Conservation (phyloP, 2,113 vertebrate genomes). For the Parotia lawesii region DNA sequence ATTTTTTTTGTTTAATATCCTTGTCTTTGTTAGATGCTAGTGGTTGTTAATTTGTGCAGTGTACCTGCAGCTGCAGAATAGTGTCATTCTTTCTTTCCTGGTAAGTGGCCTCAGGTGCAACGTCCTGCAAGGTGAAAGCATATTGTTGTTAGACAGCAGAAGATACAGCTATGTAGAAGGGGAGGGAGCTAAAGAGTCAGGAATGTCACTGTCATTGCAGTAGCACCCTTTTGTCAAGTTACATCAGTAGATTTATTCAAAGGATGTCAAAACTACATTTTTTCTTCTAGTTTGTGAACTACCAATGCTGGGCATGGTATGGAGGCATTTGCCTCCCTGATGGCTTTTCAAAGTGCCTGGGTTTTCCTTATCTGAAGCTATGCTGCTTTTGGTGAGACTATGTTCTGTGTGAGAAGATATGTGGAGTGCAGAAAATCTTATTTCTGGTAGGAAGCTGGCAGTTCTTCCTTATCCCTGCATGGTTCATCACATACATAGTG, state of each 20-base stretch:
- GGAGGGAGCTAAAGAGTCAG: neutral
- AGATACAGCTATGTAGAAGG: neutral
- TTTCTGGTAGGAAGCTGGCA: neutral
- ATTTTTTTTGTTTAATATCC: neutral
- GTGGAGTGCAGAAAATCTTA: neutral
- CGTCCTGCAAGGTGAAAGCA: constrained; percentile 5
- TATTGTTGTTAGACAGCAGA: neutral
- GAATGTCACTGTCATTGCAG: neutral
- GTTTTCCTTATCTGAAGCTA: neutral
- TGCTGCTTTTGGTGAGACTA: neutral
- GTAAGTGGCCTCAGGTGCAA: neutral
- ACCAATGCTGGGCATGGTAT: neutral
- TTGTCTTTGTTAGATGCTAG: constrained; percentile 27
- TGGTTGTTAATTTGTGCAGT: constrained; percentile 38
- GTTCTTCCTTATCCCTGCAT: neutral
- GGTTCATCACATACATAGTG: neutral
- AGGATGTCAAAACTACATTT: neutral
- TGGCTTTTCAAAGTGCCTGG: neutral
- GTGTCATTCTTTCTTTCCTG: constrained; percentile 36
- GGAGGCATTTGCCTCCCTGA: neutral
- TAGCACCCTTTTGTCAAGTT: neutral
- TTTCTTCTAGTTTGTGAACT: neutral
- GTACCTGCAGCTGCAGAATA: neutral
- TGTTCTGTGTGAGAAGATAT: neutral
- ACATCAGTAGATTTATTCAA: neutral